Conservation (phyloP, 2,888 invertebrate genomes). For the Cataglyphis rosenhaueri region DNA sequence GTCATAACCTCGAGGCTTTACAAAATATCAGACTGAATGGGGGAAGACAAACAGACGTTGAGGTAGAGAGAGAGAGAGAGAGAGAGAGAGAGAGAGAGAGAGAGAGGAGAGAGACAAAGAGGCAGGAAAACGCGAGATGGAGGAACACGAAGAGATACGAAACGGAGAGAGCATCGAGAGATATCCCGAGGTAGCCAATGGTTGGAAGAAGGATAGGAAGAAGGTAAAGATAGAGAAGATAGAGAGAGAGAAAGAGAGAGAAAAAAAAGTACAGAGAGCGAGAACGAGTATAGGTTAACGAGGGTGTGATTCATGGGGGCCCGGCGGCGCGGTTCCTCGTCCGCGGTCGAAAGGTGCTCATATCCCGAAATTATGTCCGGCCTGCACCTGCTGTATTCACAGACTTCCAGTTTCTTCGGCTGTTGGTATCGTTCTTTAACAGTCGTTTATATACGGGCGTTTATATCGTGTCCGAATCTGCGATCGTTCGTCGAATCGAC, state of each 20-base stretch:
- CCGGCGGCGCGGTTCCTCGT: constrained; percentile 78
- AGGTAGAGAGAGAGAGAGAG: constrained; percentile 32
- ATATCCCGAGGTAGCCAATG: constrained; percentile 34
- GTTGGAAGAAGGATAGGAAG: constrained; percentile 26
- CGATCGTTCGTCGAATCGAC: constrained; percentile 14
- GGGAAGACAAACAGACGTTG: constrained; percentile 59
- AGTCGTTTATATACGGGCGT: constrained; percentile 53
- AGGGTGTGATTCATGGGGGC: constrained; percentile 84
- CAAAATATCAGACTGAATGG: constrained; percentile 42
- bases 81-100: constrained; percentile 29
- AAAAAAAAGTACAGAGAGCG: constrained; percentile 50
- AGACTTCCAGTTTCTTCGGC: constrained; percentile 64
- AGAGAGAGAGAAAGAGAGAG: background rate
- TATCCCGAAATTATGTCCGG: constrained; percentile 79
- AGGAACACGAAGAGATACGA: constrained; percentile 63
- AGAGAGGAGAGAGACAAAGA: background rate
- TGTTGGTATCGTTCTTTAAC: constrained; percentile 57
- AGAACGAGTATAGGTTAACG: constrained; percentile 80
- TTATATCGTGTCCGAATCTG: background rate
- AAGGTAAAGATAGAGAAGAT: background rate
- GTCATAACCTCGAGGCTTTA: constrained; percentile 67
- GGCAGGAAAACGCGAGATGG: constrained; percentile 22
- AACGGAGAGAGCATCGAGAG: constrained; percentile 43
- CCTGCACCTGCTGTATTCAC: constrained; percentile 72
- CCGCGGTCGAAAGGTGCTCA: constrained; percentile 80